Percentiles rank a stretch among this genome's conserved stretches.
phyloP scores from a whole-genome alignment of 2,888 invertebrate species.

The Drosophila limbata region DNA sequence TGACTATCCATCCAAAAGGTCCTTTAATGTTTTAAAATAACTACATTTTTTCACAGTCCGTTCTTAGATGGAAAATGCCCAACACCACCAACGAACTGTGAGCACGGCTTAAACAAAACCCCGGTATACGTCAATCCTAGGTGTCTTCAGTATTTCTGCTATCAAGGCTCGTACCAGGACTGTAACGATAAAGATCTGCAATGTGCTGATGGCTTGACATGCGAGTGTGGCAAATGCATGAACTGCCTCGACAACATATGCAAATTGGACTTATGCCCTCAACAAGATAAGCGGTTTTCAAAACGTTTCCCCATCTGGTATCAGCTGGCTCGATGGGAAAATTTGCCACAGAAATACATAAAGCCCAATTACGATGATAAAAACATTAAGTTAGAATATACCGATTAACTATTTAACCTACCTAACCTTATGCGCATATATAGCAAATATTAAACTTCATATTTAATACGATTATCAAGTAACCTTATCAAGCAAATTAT shows the following conservation, averaged over 20 bases:
- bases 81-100: background rate
- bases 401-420: background rate
- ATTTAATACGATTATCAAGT: background rate
- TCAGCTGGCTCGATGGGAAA: constrained; percentile 4
- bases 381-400: background rate
- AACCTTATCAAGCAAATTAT: background rate
- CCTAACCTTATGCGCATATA: background rate
- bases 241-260: constrained; percentile 17
- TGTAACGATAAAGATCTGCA: background rate
- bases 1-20: background rate
- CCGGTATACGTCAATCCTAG: too few relatives aligned
- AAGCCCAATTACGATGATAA: constrained; percentile 37
- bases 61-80: too few relatives aligned
- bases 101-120: background rate
- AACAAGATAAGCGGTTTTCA: constrained; percentile 19
- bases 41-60: constrained; percentile 4
- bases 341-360: constrained; percentile 5
- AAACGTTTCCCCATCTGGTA: constrained; percentile 33
- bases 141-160: background rate
- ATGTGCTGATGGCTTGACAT: background rate
- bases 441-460: constrained; percentile 2
- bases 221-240: constrained; percentile 1
- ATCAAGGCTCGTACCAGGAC: background rate
- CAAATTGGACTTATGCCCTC: background rate
- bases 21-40: background rate